Evolutionary conservation across 37 sponge, comb jelly and placozoan species (phyloP).

Genomic region (Tethya wilhelma): DNA sequence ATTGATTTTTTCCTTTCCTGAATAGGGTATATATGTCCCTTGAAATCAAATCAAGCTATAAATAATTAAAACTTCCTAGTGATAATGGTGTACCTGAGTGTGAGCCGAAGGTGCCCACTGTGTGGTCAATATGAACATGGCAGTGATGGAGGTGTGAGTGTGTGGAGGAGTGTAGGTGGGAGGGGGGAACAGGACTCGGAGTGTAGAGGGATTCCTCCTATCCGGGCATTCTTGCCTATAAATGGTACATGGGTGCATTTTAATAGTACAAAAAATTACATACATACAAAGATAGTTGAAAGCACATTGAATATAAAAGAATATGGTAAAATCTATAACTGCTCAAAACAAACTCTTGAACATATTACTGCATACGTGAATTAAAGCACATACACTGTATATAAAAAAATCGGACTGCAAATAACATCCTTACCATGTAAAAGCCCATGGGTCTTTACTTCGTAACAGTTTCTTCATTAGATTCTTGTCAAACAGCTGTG

Average conservation of each 20-base stretch:
- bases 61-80: no score
- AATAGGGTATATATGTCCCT: no score
- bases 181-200: not conserved
- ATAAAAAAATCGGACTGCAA: not conserved
- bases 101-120: conserved; percentile 5
- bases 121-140: conserved; percentile 5
- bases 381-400: not conserved
- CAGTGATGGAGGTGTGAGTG: not conserved
- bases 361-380: not conserved
- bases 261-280: not conserved
- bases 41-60: no score
- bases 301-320: not conserved
- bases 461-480: not conserved
- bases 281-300: no score
- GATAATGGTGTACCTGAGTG: no score
- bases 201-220: not conserved
- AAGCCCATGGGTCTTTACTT: conserved; percentile 1
- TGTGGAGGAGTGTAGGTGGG: not conserved
- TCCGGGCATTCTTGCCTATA: conserved; percentile 22
- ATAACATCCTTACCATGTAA: conserved; percentile 10
- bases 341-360: not conserved
- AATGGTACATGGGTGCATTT: no score
- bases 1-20: no score
- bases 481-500: not conserved
- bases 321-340: not conserved